Base-by-base conservation (phyloP, 2,888 invertebrate species). In the Disparrhopalites patrizii region DNA sequence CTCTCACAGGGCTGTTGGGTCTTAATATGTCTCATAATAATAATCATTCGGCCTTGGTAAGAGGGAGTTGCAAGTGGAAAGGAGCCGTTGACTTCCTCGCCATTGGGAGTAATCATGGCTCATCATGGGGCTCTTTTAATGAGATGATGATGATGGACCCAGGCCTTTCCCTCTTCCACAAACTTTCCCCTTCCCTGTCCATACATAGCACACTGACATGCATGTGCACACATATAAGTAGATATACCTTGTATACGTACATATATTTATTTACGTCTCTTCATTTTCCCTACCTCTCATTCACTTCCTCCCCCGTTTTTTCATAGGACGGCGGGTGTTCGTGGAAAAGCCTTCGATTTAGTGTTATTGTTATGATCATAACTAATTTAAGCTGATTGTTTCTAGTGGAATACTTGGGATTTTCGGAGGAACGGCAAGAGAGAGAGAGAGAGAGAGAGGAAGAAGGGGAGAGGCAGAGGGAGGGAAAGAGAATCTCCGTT, bases 281-380 rank as follows among this genome's bases (percentile, higher is more conserved):
- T 7, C 36, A 36, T 10, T 15, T 36, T 15, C 15, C 36, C 36
- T 36, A 36, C 7, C 7, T 36, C 36, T 15, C 36, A 36, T 28
- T n/a, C n/a, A n/a, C n/a, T 31, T 56, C 7, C 36, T 36, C 15
- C 7, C 56, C 18, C 36, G 7, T 36, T 23, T 20, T 15, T 25
- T n/a, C n/a, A n/a, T n/a, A n/a, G n/a, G n/a, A n/a, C n/a, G n/a
- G n/a, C n/a, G n/a, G n/a, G n/a, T n/a, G n/a, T n/a, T n/a, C n/a
- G n/a, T n/a, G n/a, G 18, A 27, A 28, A 43, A 33, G 33, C 38
- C 47, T 36, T 64, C 67, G 61, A 64, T 64, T 67, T 64, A 67
- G 50, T 67, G 64, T 64, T 67, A 67, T 60, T 64, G 64, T 67
- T 67, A 67, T 67, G 60, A 56, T 67, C 50, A 67, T 62, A 66